Base-by-base conservation (phyloP, 1,140 invertebrate species). In the Meloidogyne floridensis region DNA sequence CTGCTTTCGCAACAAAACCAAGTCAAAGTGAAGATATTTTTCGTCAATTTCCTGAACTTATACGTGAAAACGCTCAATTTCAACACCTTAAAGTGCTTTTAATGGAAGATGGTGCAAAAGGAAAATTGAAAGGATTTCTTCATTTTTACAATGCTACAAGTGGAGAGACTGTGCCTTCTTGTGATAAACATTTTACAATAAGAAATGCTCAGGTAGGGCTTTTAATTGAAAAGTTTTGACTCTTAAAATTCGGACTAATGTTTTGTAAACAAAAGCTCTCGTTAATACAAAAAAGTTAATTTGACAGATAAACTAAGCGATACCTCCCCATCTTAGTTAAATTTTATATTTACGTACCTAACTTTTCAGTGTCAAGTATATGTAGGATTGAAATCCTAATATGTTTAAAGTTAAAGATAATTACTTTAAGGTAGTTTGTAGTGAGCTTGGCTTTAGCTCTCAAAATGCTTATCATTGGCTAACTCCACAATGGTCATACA, bases 141-240 rank as follows among this genome's bases (percentile, higher is more conserved):
- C 95, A 99, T 91, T 94, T 96, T 86, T 98, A 95, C 89, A 99
- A 99, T 90, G 92, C 92, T 78, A 98, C 97, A 5, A 97, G 96
- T 0, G 91, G 95, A 10, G 95, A 98, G 90, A 98, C 96, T 95
- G 94, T 97, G 65, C 95, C 97, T 0, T 93, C 98, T 89, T 99
- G 98, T 91, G 97, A 99, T 92, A 92, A 93, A 74, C 92, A 95
- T 80, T 99, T 99, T 89, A 97, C 95, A 0, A 95, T 97, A 89
- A 92, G 95, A 87, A 97, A 97, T 90, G 95, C 95, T 3, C 93
- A 96, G 92, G 95, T 87, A 32, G 32, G 32, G 32, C 32, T 32
- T 32, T 32, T 32, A 32, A 32, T 32, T 32, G 32, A 32, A 32
- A 32, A 32, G 32, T 32, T 32, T 32, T 32, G 32, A 32, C 32